These are phyloP conservation scores for Platanista minor DNA, from an alignment of 2,113 vertebrate species.

Conservation along the genomic window DNA sequence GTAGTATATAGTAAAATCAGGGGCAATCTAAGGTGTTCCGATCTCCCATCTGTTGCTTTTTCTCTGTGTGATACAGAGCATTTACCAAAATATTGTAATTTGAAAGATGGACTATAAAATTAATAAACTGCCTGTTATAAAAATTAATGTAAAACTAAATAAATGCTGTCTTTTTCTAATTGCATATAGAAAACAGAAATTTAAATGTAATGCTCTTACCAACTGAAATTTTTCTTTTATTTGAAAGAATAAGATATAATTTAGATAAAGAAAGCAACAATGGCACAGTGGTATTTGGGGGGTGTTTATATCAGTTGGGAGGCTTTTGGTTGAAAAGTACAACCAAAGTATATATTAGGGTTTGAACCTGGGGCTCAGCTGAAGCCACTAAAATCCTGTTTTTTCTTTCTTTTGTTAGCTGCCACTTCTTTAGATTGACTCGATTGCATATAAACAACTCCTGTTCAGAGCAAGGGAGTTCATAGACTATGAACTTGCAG, in stretches of 20 bases:
- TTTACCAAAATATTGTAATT: not conserved
- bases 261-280: not conserved
- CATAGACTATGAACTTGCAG: not conserved
- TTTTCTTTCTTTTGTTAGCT: not conserved
- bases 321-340: not conserved
- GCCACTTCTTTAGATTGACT: not conserved
- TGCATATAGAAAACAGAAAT: not conserved
- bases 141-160: not conserved
- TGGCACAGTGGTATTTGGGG: not conserved
- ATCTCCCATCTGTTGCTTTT: not conserved
- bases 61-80: not conserved
- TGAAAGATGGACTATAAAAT: not conserved
- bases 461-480: not conserved
- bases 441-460: not conserved
- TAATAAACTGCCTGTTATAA: not conserved
- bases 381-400: not conserved
- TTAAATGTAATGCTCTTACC: not conserved
- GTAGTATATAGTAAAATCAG: not conserved
- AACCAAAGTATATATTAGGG: not conserved
- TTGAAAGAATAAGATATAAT: not conserved
- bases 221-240: not conserved
- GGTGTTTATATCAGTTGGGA: not conserved
- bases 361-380: not conserved
- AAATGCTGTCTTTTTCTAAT: not conserved
- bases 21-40: not conserved